phyloP scores from a whole-genome alignment of 2,888 invertebrate genomes.

The Tinea trinotella region DNA sequence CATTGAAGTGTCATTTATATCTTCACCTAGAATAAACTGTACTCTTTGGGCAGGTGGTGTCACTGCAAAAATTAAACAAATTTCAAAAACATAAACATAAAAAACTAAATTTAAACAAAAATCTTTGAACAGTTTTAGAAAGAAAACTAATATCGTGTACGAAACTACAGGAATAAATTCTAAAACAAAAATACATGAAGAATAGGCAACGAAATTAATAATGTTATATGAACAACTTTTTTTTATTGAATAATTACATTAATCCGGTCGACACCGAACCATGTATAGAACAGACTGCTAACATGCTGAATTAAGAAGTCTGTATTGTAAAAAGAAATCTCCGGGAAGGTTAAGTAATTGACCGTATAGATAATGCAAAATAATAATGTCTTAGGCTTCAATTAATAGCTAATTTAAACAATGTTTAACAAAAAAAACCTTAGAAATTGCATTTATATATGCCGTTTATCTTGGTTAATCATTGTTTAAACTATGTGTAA shows the following conservation, averaged over 20 bases:
- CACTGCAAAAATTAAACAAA: conserved; percentile 64
- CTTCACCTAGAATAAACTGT: conserved; percentile 97
- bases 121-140: background rate
- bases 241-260: conserved; percentile 2
- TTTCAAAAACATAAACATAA: background rate
- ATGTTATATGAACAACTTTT: background rate
- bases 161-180: background rate
- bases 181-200: background rate
- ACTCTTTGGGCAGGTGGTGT: conserved; percentile 97
- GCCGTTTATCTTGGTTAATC: too few species aligned
- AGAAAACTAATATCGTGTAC: background rate
- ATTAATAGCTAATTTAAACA: too few species aligned
- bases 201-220: background rate
- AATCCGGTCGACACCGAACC: background rate
- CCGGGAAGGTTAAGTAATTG: conserved; percentile 9
- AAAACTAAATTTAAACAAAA: background rate
- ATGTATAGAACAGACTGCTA: background rate
- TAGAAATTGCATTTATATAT: too few species aligned
- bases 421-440: too few species aligned
- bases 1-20: conserved; percentile 84
- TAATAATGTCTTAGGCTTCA: too few species aligned
- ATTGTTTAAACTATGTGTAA: too few species aligned
- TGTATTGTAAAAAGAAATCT: conserved; percentile 1
- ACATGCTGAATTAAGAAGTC: background rate
- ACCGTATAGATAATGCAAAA: background rate